Percentiles rank a stretch among this genome's conserved stretches.
Conservation (phyloP, 30 jellyfish, hydroid and myxozoan species). For the Clytia hemisphaerica region DNA sequence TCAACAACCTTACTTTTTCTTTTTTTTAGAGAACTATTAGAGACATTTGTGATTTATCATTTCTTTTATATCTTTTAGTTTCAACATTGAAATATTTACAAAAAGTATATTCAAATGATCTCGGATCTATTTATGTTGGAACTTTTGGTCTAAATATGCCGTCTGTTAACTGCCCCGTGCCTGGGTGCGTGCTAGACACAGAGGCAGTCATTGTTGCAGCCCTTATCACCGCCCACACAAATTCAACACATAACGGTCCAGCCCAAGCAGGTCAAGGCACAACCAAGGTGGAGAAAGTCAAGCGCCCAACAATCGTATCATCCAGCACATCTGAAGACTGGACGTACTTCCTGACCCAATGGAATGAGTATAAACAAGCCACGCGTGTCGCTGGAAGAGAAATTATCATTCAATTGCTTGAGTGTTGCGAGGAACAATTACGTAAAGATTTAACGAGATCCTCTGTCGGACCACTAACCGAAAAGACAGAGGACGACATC, state of each 20-base stretch:
- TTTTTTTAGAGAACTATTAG: too few species aligned
- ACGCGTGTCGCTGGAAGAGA: constrained; percentile 26
- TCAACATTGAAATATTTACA: too few species aligned
- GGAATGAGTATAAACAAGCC: constrained; percentile 34
- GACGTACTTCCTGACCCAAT: constrained; percentile 37
- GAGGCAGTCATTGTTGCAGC: constrained; percentile 20
- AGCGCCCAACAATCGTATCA: constrained; percentile 27
- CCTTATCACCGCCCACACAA: not conserved
- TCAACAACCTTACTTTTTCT: too few species aligned
- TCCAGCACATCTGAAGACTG: constrained; percentile 38
- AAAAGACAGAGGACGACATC: constrained; percentile 15
- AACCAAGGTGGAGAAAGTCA: constrained; percentile 25
- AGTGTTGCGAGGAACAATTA: constrained; percentile 30
- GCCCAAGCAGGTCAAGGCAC: not conserved
- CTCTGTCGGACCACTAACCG: constrained; percentile 22
- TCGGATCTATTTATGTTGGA: constrained; percentile 10
- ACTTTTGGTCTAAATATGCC: not conserved
- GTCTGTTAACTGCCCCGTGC: constrained; percentile 17
- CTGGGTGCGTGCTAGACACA: constrained; percentile 11
- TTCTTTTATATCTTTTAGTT: too few species aligned
- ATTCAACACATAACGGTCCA: not conserved
- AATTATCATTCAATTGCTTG: constrained; percentile 22
- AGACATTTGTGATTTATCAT: too few species aligned
- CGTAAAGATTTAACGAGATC: constrained; percentile 29
- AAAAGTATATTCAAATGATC: constrained; percentile 19